phyloP scores from a whole-genome alignment of 92 coral and sea anemone species.

The Bergia sp. region DNA sequence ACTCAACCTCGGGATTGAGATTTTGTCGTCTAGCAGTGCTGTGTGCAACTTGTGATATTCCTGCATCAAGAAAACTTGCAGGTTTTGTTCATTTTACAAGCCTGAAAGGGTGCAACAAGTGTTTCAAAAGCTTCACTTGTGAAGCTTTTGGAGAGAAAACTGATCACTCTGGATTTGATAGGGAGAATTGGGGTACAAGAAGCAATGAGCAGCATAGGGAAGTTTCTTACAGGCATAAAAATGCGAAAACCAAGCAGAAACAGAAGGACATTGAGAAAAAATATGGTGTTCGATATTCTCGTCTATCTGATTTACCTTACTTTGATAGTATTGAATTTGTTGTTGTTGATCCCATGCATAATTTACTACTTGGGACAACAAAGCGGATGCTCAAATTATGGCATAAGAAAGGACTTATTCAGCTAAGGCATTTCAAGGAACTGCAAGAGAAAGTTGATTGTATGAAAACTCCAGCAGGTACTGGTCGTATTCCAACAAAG shows the following conservation, averaged over 20 bases:
- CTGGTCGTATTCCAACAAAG: constrained; percentile 49
- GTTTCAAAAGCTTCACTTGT: constrained; percentile 48
- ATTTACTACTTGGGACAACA: constrained; percentile 40
- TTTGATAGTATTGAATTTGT: constrained; percentile 42
- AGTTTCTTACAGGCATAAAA: background rate
- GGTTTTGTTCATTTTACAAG: constrained; percentile 45
- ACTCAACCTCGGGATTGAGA: constrained; percentile 23
- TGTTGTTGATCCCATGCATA: constrained; percentile 60
- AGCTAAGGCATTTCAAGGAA: constrained; percentile 34
- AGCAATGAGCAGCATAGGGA: constrained; percentile 21
- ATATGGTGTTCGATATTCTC: constrained; percentile 46
- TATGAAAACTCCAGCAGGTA: constrained; percentile 49
- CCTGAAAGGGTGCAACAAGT: constrained; percentile 54
- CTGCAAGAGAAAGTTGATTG: constrained; percentile 44
- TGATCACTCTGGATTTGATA: constrained; percentile 55
- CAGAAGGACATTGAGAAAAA: constrained; percentile 13
- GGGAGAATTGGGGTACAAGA: constrained; percentile 31
- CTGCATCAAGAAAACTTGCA: constrained; percentile 53
- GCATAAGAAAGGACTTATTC: background rate
- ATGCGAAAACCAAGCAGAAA: background rate
- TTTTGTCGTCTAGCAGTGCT: constrained; percentile 44
- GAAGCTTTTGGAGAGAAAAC: constrained; percentile 50
- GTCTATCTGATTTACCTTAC: constrained; percentile 39
- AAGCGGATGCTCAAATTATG: constrained; percentile 39
- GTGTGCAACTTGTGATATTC: constrained; percentile 58